Evolutionary conservation across 2,797 vertebrate genomes (phyloP).

Genomic region (Mycteria americana): DNA sequence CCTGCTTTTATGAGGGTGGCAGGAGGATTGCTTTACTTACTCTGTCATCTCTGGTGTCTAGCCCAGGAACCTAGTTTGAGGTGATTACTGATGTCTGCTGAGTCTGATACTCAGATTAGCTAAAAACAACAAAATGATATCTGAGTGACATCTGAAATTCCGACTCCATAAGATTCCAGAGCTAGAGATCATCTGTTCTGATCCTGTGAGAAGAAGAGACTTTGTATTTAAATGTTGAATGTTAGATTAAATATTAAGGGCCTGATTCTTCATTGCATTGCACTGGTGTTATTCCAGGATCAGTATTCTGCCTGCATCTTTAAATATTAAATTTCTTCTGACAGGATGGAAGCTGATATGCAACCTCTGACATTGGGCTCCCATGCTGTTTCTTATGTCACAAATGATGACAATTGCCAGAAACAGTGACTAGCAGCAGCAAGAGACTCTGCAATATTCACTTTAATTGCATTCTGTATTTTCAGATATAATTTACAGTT

Average conservation of each 20-base stretch:
- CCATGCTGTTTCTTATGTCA: constrained; percentile 24
- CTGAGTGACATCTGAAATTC: neutral
- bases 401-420: constrained; percentile 20
- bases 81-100: neutral
- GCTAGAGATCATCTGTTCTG: neutral
- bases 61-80: neutral
- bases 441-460: constrained; percentile 1
- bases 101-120: neutral
- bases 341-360: neutral
- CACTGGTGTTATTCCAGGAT: neutral
- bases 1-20: neutral
- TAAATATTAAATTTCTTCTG: constrained; percentile 33
- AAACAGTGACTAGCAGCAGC: constrained; percentile 15
- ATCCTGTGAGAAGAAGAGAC: neutral
- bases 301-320: neutral
- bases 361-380: constrained; percentile 8
- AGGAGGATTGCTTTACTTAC: neutral
- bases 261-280: neutral
- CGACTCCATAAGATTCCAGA: neutral
- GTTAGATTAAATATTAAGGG: neutral
- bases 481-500: constrained; percentile 19
- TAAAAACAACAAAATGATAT: neutral
- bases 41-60: neutral
- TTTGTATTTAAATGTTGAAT: neutral
- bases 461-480: constrained; percentile 13